These are phyloP conservation scores for Caenorhabditis afra DNA, from an alignment of 2,888 invertebrate species.

Conservation along the genomic window DNA sequence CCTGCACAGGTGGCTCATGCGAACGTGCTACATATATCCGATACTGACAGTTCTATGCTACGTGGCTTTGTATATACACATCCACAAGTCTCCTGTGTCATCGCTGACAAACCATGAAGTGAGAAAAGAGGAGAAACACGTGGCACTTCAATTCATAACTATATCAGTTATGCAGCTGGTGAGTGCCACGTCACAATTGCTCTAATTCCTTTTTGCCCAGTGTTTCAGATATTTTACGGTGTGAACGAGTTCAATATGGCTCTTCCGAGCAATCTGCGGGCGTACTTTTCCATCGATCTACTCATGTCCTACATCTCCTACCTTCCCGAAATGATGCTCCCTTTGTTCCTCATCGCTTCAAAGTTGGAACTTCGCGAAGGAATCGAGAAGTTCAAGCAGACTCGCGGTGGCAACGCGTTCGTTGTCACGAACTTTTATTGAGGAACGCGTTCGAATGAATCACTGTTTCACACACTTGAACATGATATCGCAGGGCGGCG, in stretches of 20 bases:
- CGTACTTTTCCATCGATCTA: not conserved
- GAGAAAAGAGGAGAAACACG: not conserved
- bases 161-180: not conserved
- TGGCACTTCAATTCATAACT: not conserved
- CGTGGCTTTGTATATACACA: not conserved
- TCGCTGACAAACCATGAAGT: not conserved
- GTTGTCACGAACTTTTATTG: conserved; percentile 3
- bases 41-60: not conserved
- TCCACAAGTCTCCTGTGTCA: not conserved
- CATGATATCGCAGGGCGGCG: conserved; percentile 53
- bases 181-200: not conserved
- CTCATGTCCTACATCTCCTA: not conserved
- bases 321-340: conserved; percentile 6
- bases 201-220: not conserved
- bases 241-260: conserved; percentile 1
- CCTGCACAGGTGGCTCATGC: not conserved
- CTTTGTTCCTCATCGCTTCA: conserved; percentile 1
- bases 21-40: not conserved
- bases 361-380: not conserved
- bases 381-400: not conserved
- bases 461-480: conserved; percentile 38
- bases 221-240: not conserved
- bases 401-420: not conserved
- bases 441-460: not conserved
- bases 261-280: not conserved